phyloP scores from a whole-genome alignment of 2,888 invertebrate species.

The Pachymerium ferrugineum region DNA sequence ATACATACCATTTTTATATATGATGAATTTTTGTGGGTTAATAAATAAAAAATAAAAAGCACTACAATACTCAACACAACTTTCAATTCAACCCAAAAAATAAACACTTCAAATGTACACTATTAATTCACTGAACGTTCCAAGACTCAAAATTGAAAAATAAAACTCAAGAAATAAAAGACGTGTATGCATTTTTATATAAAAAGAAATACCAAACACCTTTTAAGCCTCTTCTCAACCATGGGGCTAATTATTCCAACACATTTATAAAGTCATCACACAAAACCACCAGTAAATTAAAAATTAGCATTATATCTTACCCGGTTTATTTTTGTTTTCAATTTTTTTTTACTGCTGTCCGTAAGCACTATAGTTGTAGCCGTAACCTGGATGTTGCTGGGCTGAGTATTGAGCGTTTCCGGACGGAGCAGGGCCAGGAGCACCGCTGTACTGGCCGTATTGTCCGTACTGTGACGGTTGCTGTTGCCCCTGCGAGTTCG shows the following conservation, averaged over 20 bases:
- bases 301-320: too few relatives aligned
- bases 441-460: slow-evolving; percentile 29
- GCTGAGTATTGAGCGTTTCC: slow-evolving; percentile 17
- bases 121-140: too few relatives aligned
- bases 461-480: slow-evolving; percentile 37
- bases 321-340: not conserved
- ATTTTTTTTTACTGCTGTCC: not conserved
- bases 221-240: not conserved
- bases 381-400: slow-evolving; percentile 30
- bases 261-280: too few relatives aligned
- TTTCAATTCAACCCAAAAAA: too few relatives aligned
- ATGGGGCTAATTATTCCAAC: not conserved
- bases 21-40: too few relatives aligned
- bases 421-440: slow-evolving; percentile 6
- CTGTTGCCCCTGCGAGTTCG: slow-evolving; percentile 34
- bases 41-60: too few relatives aligned
- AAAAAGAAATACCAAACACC: not conserved
- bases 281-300: not conserved
- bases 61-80: too few relatives aligned
- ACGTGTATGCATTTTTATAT: too few relatives aligned
- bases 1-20: too few relatives aligned
- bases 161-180: not conserved
- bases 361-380: slow-evolving; percentile 23
- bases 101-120: too few relatives aligned
- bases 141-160: not conserved